These are phyloP conservation scores for Piscicola geometra DNA, from an alignment of 2,888 invertebrate genomes.

Conservation along the genomic window DNA sequence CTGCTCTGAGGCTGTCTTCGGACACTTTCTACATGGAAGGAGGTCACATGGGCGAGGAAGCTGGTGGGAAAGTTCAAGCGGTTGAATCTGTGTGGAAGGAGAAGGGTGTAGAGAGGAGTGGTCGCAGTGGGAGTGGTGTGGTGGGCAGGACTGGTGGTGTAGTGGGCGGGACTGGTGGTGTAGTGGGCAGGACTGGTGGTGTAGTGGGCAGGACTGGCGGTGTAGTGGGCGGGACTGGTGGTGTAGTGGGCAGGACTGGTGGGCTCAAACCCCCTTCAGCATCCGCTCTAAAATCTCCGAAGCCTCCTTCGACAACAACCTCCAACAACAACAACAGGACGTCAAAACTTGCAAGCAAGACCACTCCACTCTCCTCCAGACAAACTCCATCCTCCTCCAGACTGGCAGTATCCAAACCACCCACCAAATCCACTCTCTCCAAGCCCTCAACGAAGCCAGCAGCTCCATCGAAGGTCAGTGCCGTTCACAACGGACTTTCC, in stretches of 20 bases:
- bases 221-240: neutral
- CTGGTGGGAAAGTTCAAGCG: no score
- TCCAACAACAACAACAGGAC: neutral
- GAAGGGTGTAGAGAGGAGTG: neutral
- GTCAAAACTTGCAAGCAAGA: neutral
- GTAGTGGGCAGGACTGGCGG: neutral
- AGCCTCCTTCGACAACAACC: neutral
- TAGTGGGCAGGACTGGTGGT: neutral
- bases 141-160: neutral
- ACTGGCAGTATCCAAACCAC: neutral
- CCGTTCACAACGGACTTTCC: no score
- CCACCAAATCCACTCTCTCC: neutral
- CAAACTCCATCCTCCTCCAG: neutral
- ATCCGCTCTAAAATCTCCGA: neutral
- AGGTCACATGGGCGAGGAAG: neutral
- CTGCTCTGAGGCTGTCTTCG: neutral
- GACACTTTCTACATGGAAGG: neutral
- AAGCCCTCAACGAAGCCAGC: neutral
- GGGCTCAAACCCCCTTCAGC: neutral
- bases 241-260: slow-evolving; percentile 2
- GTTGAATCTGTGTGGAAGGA: neutral
- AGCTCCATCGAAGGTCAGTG: no score
- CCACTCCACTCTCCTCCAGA: neutral
- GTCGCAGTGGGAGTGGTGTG: neutral
- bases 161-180: neutral